Percentiles rank a stretch among this genome's conserved stretches.
phyloP scores from a whole-genome alignment of 2,888 invertebrate species.

The Biston betularia region DNA sequence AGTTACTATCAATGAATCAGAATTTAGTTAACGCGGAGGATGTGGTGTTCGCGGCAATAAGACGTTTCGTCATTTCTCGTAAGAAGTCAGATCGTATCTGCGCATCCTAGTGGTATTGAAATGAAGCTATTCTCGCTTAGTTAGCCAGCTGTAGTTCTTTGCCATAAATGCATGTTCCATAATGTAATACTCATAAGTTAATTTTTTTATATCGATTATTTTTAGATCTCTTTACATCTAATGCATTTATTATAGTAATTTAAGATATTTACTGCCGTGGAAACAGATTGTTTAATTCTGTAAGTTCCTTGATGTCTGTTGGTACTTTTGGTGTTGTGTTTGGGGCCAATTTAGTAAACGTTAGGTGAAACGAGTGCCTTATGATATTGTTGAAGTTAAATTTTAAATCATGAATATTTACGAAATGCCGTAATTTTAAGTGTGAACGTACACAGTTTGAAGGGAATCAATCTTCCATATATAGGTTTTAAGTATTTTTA shows the following conservation, averaged over 20 bases:
- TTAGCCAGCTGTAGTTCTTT: conserved; percentile 84
- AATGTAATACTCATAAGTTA: conserved; percentile 86
- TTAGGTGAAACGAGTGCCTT: conserved; percentile 75
- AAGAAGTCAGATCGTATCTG: conserved; percentile 50
- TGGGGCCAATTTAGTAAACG: conserved; percentile 70
- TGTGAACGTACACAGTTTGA: conserved; percentile 44
- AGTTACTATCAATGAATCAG: conserved; percentile 74
- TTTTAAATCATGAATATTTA: conserved; percentile 47
- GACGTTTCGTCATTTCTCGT: conserved; percentile 32
- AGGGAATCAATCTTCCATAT: conserved; percentile 78
- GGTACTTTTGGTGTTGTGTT: conserved; percentile 61
- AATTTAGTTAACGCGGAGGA: conserved; percentile 51
- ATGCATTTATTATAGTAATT: conserved; percentile 83
- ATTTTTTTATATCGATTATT: conserved; percentile 79
- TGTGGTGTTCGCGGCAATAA: conserved; percentile 17
- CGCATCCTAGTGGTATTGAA: conserved; percentile 75
- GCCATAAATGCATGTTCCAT: conserved; percentile 87
- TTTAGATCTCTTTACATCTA: conserved; percentile 85
- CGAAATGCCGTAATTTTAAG: conserved; percentile 42
- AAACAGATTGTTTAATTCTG: conserved; percentile 59
- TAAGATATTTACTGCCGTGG: conserved; percentile 68
- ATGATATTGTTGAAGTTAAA: conserved; percentile 61
- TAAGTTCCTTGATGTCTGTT: conserved; percentile 73
- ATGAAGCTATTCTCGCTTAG: conserved; percentile 84
- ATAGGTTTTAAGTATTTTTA: conserved; percentile 76